phyloP scores from a whole-genome alignment of 64 coral and sea anemone species.

The Hydrozoanthus tunicans region DNA sequence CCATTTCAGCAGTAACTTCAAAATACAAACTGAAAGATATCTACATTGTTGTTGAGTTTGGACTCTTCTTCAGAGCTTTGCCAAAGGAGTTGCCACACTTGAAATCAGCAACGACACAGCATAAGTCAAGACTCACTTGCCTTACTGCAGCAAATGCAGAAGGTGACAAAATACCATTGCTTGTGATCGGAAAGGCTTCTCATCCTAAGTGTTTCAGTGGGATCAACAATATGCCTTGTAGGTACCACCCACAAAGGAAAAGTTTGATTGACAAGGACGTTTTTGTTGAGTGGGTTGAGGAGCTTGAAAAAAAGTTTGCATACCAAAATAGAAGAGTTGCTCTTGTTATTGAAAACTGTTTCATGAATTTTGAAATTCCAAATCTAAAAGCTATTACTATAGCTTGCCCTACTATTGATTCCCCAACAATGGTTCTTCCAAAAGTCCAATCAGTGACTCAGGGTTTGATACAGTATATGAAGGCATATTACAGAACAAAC shows the following conservation, averaged over 20 bases:
- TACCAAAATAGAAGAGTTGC: neutral
- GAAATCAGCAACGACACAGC: neutral
- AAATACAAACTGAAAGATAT: neutral
- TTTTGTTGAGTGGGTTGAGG: constrained; percentile 7
- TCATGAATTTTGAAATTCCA: neutral
- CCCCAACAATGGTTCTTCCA: neutral
- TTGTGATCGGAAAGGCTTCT: constrained; percentile 25
- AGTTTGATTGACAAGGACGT: neutral
- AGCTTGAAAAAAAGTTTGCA: constrained; percentile 18
- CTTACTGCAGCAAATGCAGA: neutral
- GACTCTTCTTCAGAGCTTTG: neutral
- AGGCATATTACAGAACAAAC: constrained; percentile 3
- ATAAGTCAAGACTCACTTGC: neutral
- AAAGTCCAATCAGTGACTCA: neutral
- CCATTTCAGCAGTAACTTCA: neutral
- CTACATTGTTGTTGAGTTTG: constrained; percentile 18
- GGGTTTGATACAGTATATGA: neutral
- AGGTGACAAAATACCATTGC: constrained; percentile 22
- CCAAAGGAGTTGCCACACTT: neutral
- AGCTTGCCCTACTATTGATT: neutral
- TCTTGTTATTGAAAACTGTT: neutral
- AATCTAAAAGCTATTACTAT: neutral
- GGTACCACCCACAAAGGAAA: constrained; percentile 18
- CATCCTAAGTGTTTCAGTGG: neutral
- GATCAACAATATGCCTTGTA: constrained; percentile 9